Evolutionary conservation across 2,888 invertebrate genomes (phyloP).

Genomic region (Drosophila atripex): DNA sequence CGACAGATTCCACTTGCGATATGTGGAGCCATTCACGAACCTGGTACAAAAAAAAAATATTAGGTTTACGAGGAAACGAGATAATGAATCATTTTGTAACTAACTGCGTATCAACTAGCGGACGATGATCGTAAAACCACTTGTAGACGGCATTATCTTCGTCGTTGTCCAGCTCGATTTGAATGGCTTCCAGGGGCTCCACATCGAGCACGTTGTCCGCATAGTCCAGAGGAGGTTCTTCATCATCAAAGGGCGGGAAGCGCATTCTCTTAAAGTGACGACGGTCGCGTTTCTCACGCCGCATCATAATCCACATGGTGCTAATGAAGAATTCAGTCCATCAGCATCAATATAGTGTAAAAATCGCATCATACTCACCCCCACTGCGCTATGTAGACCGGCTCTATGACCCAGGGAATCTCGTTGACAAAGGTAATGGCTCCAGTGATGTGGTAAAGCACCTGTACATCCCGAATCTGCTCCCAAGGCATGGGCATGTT

Average conservation of each 20-base stretch:
- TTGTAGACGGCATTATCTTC: constrained; percentile 95
- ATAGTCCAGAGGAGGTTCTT: constrained; percentile 99
- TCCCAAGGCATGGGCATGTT: constrained; percentile 99
- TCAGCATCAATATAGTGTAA: neutral
- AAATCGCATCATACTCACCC: constrained; percentile 86
- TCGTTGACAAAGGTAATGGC: constrained; percentile 99
- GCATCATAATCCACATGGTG: constrained; percentile 99
- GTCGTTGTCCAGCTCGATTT: constrained; percentile 98
- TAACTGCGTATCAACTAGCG: constrained; percentile 94
- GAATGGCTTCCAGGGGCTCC: constrained; percentile 99
- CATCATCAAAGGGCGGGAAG: constrained; percentile 99
- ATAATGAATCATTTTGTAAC: constrained; percentile 40
- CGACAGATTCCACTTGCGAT: constrained; percentile 97
- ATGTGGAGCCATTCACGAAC: constrained; percentile 97
- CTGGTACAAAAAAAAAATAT: constrained; percentile 81
- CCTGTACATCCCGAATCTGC: constrained; percentile 98
- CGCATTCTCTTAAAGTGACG: constrained; percentile 99
- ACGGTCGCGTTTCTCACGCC: constrained; percentile 98
- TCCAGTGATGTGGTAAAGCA: constrained; percentile 99
- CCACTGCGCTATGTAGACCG: constrained; percentile 99
- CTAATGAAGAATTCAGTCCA: constrained; percentile 81
- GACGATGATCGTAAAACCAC: constrained; percentile 99
- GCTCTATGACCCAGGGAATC: constrained; percentile 99
- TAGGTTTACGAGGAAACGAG: neutral
- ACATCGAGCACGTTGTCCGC: constrained; percentile 99